Percentiles rank a stretch among this genome's conserved stretches.
These are phyloP conservation scores for Embidobia sp. DNA, from an alignment of 2,888 invertebrate species.

Conservation along the genomic window DNA sequence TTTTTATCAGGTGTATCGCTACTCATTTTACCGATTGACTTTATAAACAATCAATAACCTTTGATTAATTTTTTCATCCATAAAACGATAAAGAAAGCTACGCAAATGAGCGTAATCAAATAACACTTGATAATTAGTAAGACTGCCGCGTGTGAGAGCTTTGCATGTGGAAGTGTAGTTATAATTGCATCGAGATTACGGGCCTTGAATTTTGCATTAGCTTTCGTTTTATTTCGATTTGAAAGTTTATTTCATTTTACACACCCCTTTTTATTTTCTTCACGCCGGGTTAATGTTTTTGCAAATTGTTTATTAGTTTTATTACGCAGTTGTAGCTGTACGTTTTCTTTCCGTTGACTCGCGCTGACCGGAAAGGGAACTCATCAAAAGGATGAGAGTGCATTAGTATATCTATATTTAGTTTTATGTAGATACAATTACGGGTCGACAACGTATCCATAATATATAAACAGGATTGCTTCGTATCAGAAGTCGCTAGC, in stretches of 20 bases:
- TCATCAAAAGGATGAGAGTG: conserved; percentile 12
- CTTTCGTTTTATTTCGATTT: neutral
- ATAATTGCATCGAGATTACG: conserved; percentile 10
- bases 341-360: conserved; percentile 27
- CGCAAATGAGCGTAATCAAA: too few species aligned
- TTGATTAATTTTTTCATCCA: too few species aligned
- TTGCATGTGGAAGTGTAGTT: conserved; percentile 1
- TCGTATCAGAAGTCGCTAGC: too few species aligned
- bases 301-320: conserved; percentile 19
- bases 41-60: too few species aligned
- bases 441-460: neutral
- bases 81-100: too few species aligned
- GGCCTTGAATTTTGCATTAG: conserved; percentile 1
- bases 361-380: conserved; percentile 24
- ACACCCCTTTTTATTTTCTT: neutral
- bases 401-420: conserved; percentile 17
- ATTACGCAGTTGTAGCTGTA: conserved; percentile 6
- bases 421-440: conserved; percentile 7
- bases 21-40: too few species aligned
- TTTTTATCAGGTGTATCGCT: too few species aligned
- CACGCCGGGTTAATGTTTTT: conserved; percentile 2
- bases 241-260: neutral
- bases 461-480: neutral
- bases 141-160: neutral
- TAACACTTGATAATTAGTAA: neutral